Base-by-base conservation (phyloP, 2,888 invertebrate genomes). In the Ophion slaviceki region DNA sequence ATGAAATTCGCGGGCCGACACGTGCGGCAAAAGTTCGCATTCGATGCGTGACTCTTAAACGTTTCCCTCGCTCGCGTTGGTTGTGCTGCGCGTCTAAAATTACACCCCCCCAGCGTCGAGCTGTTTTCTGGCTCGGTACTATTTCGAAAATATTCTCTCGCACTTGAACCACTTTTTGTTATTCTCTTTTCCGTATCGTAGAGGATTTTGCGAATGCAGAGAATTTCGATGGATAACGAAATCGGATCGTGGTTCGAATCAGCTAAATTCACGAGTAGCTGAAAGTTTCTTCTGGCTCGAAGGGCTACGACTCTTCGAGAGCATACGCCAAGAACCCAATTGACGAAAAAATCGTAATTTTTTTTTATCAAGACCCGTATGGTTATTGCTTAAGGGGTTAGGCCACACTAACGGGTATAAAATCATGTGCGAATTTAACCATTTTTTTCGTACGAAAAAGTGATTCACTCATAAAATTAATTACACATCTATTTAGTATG, bases 111-210 rank as follows among this genome's bases (percentile, higher is more conserved):
- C 83, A 67, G 76, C 80, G 70, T 67, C 20, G 20, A 24, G 59
- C 68, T 40, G 62, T 24, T 86, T 80, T 83, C 80, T 80, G 86
- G 80, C 86, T 86, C 36, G 72, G 77, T 70, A 83, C 77, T 74
- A 80, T 86, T 83, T 83, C 83, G 78, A 74, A 72, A 86, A 82
- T 86, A 83, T 70, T 61, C 68, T 72, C 66, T 80, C 83, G 86
- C 86, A 83, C 86, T 86, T 86, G 86, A 86, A 83, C 72, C 86
- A 80, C 64, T 83, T 84, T 84, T 80, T 40, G 62, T 28, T 64
- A 20, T 75, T 67, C 61, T 67, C 10, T 17, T 64, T 59, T 67
- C 57, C 11, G n/a, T 68, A 64, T 53, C 45, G 7, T 53, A 53
- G 11, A 77, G 36, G n/a, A 77, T 80, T 77, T 67, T 61, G 72